Evolutionary conservation across 2,888 invertebrate species (phyloP).

Genomic region (Ariolimax columbianus): DNA sequence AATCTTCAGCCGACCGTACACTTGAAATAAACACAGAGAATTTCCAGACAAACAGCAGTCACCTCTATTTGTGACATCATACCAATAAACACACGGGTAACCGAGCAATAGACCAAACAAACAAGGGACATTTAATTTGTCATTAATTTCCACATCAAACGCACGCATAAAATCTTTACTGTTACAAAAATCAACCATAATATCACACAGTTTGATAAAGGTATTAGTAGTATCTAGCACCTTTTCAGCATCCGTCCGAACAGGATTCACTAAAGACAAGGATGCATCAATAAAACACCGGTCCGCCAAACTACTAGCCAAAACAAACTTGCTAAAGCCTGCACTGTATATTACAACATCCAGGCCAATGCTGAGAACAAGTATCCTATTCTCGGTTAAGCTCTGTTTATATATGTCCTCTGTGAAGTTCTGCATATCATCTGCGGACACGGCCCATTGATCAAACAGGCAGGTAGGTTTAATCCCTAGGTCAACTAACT

Average conservation of each 20-base stretch:
- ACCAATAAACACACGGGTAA: conserved; percentile 49
- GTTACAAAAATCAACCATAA: not conserved
- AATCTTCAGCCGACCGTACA: conserved; percentile 12
- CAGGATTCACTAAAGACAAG: not conserved
- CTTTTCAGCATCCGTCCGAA: not conserved
- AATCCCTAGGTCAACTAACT: conserved; percentile 23
- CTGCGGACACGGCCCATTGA: conserved; percentile 28
- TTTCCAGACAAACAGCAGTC: conserved; percentile 27
- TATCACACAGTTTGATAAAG: not conserved
- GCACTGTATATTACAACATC: conserved; percentile 38
- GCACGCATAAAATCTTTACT: not conserved
- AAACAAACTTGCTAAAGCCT: no score
- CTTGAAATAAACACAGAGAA: conserved; percentile 24
- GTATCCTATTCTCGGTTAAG: not conserved
- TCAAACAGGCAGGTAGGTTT: conserved; percentile 45
- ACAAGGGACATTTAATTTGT: conserved; percentile 38
- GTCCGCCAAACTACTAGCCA: not conserved
- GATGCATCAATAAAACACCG: conserved; percentile 5
- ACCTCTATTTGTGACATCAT: conserved; percentile 18
- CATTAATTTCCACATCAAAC: not conserved
- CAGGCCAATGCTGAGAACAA: conserved; percentile 22
- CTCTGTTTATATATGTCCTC: not conserved
- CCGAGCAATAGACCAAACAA: conserved; percentile 44
- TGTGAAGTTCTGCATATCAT: conserved; percentile 28
- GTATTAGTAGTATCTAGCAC: not conserved